Evolutionary conservation across 2,113 vertebrate genomes (phyloP), one percentile per base, ranked within the genome.

Genomic region (Cisticola juncidis): DNA sequence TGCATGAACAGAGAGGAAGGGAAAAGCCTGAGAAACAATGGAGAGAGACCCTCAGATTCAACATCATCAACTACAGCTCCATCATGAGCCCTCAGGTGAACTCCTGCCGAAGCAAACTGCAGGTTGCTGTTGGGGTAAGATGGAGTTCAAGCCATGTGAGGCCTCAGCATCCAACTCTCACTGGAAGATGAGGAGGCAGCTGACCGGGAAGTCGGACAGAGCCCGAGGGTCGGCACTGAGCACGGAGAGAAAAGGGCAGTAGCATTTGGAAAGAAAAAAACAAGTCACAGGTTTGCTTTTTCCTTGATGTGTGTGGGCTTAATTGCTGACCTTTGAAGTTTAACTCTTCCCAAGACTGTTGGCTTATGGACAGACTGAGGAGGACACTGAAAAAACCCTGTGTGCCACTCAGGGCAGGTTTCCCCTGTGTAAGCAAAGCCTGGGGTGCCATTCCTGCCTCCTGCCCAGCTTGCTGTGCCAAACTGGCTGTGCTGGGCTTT

Each of bases 231-330:
- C 4, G 0, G 51, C 86, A 79, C 65, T 68, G 70, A 91, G 69
- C 60, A 15, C 0, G 0, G 38, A 86, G 56, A 84, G 87, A 94
- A 95, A 94, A 94, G 73, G 84, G 81, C 90, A 95, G 83, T 33
- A 31, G 73, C 56, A 56, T 56, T 86, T 81, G 51, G 65, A 87
- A 87, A 51, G 35, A 58, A 84, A 88, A 82, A 70, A 35, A 5
- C 68, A 74, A 91, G 29, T 62, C 9, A 0, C 60, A 89, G 56
- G 58, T 71, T 92, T 86, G 64, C 44, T 89, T 94, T 86, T 84
- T 62, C 26, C 87, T 84, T 96, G 47, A 78, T 71, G 87, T 64
- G 73, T 89, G 96, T 84, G 93, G 87, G 92, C 90, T 87, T 89
- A 92, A 91, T 81, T 81, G 73, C 78, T 56, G 61, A 26, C 14